Base-by-base conservation (phyloP, 2,797 vertebrate genomes). In the Glossophaga mutica region DNA sequence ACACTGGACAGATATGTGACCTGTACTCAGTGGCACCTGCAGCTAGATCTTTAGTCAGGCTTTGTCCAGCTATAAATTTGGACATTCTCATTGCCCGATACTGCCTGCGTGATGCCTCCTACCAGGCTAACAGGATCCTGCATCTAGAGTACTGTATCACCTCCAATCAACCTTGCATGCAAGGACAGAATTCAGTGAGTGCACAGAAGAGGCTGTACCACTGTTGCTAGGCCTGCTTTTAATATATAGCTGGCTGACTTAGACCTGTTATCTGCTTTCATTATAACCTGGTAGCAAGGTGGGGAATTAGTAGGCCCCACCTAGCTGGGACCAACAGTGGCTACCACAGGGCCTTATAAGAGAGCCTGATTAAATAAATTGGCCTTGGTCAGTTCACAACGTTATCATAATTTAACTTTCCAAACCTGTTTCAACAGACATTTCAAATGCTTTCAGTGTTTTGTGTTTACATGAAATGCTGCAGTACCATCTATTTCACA, bases 381-480 rank as follows among this genome's bases (percentile, higher is more conserved):
- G 79, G n/a, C 52, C 55, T 59, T 18, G 3, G n/a, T 94, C 71
- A 86, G 42, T 86, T 52, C 73, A 34, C 46, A 50, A 32, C 46
- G 50, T 50, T 18, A 77, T 87, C 15, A 62, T 46, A 52, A 78
- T 83, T 92, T 84, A 24, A 79, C 65, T 85, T 91, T 46, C 78
- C 73, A 91, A 91, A 82, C 77, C 39, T 5, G 2, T 81, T 87
- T 82, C 52, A 88, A 78, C 67, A 95, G 55, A 78, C 52, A 59
- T 84, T 79, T 83, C 90, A 77, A 94, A 93, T 78, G 42, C 32
- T 91, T 95, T 68, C 37, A n/a, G 4, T 57, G 79, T 90, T 85
- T 85, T 67, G 44, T 57, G 22, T 92, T 94, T 85, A 95, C 9
- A 24, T 42, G 26, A 68, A 70, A 67, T 32, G 62, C 44, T 87